Percentiles rank a stretch among this genome's conserved stretches.
Conservation (phyloP, 2,113 vertebrate species). For the Heliornis fulica region DNA sequence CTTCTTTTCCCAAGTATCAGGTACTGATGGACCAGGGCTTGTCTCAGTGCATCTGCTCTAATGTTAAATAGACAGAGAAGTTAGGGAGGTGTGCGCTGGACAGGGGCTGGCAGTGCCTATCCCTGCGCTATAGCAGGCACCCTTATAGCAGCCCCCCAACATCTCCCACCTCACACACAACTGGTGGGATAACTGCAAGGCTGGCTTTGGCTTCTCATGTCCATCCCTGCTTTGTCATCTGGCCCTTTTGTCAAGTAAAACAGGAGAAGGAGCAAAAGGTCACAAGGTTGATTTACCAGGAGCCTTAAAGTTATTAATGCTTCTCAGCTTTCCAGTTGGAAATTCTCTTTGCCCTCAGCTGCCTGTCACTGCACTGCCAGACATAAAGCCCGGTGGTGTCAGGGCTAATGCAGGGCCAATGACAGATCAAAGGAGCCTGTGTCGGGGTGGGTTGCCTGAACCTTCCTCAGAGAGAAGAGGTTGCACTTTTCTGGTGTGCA, state of each 20-base stretch:
- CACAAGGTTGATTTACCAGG: neutral
- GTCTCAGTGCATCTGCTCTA: neutral
- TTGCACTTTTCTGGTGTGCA: neutral
- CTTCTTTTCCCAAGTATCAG: neutral
- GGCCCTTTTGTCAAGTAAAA: neutral
- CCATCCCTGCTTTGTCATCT: neutral
- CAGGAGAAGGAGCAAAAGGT: slow-evolving; percentile 39
- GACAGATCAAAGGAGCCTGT: slow-evolving; percentile 30
- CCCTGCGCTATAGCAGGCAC: neutral
- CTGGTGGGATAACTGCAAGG: neutral
- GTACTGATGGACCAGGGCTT: neutral
- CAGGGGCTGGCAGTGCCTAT: neutral
- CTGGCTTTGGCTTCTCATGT: neutral
- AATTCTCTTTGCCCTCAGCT: neutral
- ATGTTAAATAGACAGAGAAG: neutral
- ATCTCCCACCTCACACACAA: neutral
- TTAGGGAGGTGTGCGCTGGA: neutral
- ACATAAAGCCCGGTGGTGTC: neutral
- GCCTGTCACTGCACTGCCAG: neutral
- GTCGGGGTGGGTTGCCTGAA: neutral
- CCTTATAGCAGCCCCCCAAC: neutral
- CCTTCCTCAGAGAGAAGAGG: neutral
- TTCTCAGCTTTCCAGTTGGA: neutral
- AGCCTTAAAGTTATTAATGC: neutral
- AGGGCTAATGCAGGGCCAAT: neutral